A percentile compares a stretch with the other conserved stretches of the same genome.
Conservation (phyloP, 2,113 vertebrate genomes). For the Etia nguti region DNA sequence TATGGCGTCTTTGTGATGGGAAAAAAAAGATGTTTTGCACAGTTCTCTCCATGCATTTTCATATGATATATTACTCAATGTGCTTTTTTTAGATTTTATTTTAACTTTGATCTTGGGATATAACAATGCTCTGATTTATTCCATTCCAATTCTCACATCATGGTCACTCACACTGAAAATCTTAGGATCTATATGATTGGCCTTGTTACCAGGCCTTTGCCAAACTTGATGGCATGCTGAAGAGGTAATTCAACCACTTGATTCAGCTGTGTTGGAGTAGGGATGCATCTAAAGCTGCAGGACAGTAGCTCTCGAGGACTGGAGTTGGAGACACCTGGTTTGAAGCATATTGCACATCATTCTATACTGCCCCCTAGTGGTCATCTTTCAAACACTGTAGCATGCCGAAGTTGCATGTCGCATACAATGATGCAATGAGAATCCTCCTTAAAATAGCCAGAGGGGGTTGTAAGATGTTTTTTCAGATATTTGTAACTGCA, state of each 20-base stretch:
- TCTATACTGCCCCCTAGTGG: accelerated
- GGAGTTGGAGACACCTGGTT: not conserved
- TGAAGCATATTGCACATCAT: not conserved
- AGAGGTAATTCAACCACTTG: not conserved
- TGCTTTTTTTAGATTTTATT: too few relatives aligned
- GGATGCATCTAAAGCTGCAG: not conserved
- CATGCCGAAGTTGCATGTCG: not conserved
- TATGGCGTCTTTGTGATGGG: not conserved
- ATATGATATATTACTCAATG: not conserved
- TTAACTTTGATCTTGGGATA: not conserved
- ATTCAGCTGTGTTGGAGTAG: not conserved
- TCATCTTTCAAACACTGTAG: not conserved
- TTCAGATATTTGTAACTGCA: not conserved
- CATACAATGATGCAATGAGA: not conserved
- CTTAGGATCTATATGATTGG: not conserved
- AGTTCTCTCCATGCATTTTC: not conserved
- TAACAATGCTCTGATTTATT: not conserved
- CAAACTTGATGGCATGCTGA: not conserved
- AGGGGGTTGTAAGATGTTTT: not conserved
- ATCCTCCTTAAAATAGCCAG: not conserved
- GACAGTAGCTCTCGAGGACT: accelerated
- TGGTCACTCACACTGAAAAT: not conserved
- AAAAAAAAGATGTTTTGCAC: not conserved
- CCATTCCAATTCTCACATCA: not conserved
- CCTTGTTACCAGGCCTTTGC: not conserved